Conservation (phyloP, 2,797 vertebrate species). For the Acestrorhynchus altus region DNA sequence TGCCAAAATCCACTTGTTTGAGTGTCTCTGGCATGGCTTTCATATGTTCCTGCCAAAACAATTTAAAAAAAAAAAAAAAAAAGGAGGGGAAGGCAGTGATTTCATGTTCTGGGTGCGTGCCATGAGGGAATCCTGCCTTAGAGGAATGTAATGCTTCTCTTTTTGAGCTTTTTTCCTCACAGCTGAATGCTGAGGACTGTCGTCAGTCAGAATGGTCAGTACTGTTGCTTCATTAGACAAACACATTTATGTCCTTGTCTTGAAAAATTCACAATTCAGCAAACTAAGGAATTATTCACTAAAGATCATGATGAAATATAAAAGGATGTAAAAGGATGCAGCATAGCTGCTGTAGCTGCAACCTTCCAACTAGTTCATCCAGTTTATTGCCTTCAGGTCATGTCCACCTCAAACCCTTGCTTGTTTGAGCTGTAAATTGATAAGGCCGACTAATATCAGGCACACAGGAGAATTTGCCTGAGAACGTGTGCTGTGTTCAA, state of each 20-base stretch:
- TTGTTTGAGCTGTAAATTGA: constrained; percentile 1
- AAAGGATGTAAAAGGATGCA: not conserved
- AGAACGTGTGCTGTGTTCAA: not conserved
- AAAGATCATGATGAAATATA: not conserved
- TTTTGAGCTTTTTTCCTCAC: not conserved
- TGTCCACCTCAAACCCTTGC: not conserved
- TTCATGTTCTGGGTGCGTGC: constrained; percentile 69
- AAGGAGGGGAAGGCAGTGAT: constrained; percentile 59
- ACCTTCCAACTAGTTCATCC: constrained; percentile 67
- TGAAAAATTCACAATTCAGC: not conserved
- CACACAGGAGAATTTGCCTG: not conserved
- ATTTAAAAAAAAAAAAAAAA: too few relatives aligned
- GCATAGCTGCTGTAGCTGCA: not conserved
- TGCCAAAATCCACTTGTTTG: constrained; percentile 76
- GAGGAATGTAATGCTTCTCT: constrained; percentile 60
- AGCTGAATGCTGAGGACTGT: not conserved
- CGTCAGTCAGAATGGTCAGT: not conserved
- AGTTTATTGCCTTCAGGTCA: constrained; percentile 66
- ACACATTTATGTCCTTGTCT: too few relatives aligned
- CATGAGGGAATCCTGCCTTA: constrained; percentile 72
- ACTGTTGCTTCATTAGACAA: not conserved
- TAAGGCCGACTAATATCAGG: not conserved
- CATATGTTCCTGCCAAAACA: constrained; percentile 72
- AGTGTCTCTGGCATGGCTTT: constrained; percentile 63
- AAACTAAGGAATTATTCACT: too few relatives aligned